These are phyloP conservation scores for Octopus sinensis DNA, from an alignment of 1,140 invertebrate species.

Conservation along the genomic window DNA sequence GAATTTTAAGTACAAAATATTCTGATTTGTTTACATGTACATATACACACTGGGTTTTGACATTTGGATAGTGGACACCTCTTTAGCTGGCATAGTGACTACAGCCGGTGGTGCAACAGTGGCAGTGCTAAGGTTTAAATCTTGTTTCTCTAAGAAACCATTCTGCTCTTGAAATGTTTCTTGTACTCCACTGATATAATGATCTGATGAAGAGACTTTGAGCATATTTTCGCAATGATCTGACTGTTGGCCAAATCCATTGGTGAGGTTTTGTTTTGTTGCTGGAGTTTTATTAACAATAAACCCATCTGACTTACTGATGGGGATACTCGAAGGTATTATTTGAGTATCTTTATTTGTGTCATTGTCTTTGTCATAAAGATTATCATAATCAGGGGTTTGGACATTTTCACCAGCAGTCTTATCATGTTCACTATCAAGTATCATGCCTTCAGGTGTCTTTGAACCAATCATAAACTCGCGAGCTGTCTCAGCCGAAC, in stretches of 20 bases:
- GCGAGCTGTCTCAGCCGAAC: conserved; percentile 16
- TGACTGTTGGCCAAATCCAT: conserved; percentile 17
- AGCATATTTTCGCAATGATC: conserved; percentile 24
- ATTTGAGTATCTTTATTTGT: conserved; percentile 10
- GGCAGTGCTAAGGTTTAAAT: conserved; percentile 3
- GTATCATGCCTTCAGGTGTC: conserved; percentile 33
- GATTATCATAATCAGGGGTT: conserved; percentile 50
- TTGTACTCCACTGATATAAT: conserved; percentile 13
- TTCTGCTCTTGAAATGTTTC: conserved; percentile 23
- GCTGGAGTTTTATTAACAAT: conserved; percentile 8
- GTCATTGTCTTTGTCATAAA: conserved; percentile 29
- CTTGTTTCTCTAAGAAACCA: conserved; percentile 26
- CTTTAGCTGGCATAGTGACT: not conserved
- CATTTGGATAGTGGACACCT: not conserved
- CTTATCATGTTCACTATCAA: conserved; percentile 12
- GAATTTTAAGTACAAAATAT: not conserved
- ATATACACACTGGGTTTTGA: conserved; percentile 6
- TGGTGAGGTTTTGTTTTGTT: conserved; percentile 25
- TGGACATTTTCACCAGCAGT: conserved; percentile 37
- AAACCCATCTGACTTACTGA: conserved; percentile 46
- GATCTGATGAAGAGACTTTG: conserved; percentile 26
- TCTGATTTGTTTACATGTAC: not conserved
- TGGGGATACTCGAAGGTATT: conserved; percentile 28
- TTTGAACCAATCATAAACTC: conserved; percentile 11
- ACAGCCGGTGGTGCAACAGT: not conserved